Conservation (phyloP, 2,888 invertebrate species). For the Proisotoma minuta region DNA sequence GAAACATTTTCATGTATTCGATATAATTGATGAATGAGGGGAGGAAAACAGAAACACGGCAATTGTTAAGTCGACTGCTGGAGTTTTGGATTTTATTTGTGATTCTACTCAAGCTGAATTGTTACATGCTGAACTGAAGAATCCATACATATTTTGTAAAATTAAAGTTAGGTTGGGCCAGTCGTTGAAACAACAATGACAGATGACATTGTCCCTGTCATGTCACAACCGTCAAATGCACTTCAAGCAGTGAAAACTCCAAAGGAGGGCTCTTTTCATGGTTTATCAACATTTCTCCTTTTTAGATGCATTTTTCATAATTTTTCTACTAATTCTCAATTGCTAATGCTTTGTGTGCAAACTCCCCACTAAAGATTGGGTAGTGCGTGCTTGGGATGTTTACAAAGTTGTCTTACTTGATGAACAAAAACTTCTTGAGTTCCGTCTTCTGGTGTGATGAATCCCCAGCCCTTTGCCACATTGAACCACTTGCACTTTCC, state of each 20-base stretch:
- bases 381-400: too few relatives aligned
- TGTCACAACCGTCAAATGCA: slow-evolving; percentile 35
- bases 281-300: neutral
- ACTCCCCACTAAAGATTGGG: too few relatives aligned
- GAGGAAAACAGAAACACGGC: slow-evolving; percentile 1
- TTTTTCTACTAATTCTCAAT: too few relatives aligned
- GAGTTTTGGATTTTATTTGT: too few relatives aligned
- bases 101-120: too few relatives aligned
- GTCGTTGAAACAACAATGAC: slow-evolving; percentile 35
- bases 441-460: slow-evolving; percentile 84
- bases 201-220: slow-evolving; percentile 36
- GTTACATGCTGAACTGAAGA: neutral
- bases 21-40: neutral
- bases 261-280: slow-evolving; percentile 12
- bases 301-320: too few relatives aligned
- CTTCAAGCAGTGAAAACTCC: slow-evolving; percentile 23
- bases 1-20: too few relatives aligned
- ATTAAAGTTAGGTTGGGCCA: too few relatives aligned
- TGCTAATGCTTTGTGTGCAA: too few relatives aligned
- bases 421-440: slow-evolving; percentile 90
- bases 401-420: slow-evolving; percentile 67
- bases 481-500: slow-evolving; percentile 85
- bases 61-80: neutral
- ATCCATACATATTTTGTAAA: too few relatives aligned
- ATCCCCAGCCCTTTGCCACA: slow-evolving; percentile 92